Conservation (phyloP, 2,113 vertebrate genomes). For the Callospermophilus lateralis region DNA sequence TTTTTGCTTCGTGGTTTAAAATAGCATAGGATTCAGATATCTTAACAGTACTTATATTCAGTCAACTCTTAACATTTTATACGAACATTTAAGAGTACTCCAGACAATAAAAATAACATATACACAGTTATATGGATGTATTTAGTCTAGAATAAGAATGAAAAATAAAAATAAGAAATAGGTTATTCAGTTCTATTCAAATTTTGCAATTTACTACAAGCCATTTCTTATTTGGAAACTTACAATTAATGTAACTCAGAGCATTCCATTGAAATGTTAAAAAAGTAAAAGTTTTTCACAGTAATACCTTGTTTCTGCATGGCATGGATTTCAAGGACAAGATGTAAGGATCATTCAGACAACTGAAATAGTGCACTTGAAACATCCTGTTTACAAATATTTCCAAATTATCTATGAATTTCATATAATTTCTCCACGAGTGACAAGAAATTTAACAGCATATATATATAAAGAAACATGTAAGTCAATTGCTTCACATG, state of each 20-base stretch:
- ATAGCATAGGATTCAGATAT: slow-evolving; percentile 73
- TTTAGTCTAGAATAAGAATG: slow-evolving; percentile 83
- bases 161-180: slow-evolving; percentile 78
- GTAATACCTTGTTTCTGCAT: slow-evolving; percentile 64
- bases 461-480: slow-evolving; percentile 60
- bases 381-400: slow-evolving; percentile 59
- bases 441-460: slow-evolving; percentile 68
- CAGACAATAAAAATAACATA: slow-evolving; percentile 84
- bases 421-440: slow-evolving; percentile 58
- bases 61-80: slow-evolving; percentile 83
- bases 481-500: slow-evolving; percentile 69
- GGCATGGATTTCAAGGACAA: slow-evolving; percentile 66
- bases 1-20: slow-evolving; percentile 75
- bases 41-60: slow-evolving; percentile 82
- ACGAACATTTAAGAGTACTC: slow-evolving; percentile 82
- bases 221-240: slow-evolving; percentile 76
- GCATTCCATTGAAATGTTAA: slow-evolving; percentile 65
- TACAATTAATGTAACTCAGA: slow-evolving; percentile 73
- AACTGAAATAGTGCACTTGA: slow-evolving; percentile 76
- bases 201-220: slow-evolving; percentile 78
- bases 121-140: slow-evolving; percentile 73
- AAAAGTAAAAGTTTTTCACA: slow-evolving; percentile 34
- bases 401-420: slow-evolving; percentile 61
- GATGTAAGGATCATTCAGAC: slow-evolving; percentile 61
- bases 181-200: slow-evolving; percentile 79